Evolutionary conservation across 2,888 invertebrate species (phyloP).

Genomic region (Pomacea canaliculata): DNA sequence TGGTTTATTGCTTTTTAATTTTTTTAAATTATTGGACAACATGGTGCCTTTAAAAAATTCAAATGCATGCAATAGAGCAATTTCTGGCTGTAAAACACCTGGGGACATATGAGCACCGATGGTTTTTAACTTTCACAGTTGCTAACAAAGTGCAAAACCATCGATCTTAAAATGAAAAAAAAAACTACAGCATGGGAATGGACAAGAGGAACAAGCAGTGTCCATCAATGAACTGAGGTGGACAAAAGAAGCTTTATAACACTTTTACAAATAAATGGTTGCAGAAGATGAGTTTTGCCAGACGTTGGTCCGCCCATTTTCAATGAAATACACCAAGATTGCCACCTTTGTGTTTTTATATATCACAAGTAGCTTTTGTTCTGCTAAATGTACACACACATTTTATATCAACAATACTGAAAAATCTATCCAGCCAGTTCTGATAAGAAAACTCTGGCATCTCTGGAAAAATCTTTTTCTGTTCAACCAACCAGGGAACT

Average conservation of each 20-base stretch:
- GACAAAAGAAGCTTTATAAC: no score
- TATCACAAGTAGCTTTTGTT: constrained; percentile 25
- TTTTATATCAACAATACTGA: constrained; percentile 21
- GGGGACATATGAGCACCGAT: neutral
- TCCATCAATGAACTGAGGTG: no score
- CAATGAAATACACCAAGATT: neutral
- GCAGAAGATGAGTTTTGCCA: neutral
- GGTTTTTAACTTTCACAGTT: constrained; percentile 1
- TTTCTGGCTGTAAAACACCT: constrained; percentile 1
- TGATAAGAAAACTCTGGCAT: constrained; percentile 6
- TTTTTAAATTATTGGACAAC: constrained; percentile 8
- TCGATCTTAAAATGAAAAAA: no score
- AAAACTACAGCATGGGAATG: no score
- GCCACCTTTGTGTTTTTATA: constrained; percentile 19
- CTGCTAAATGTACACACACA: neutral
- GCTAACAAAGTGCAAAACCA: neutral
- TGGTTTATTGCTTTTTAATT: neutral
- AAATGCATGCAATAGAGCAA: constrained; percentile 6
- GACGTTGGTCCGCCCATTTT: constrained; percentile 13
- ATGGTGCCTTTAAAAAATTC: constrained; percentile 8
- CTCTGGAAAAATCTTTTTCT: neutral
- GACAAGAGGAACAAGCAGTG: no score
- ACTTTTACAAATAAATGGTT: neutral
- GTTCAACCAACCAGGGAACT: constrained; percentile 1
- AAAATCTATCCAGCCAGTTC: constrained; percentile 3